Evolutionary conservation across 1,140 invertebrate species (phyloP), one percentile per base, ranked within the genome.

Genomic region (Agrilus planipennis): DNA sequence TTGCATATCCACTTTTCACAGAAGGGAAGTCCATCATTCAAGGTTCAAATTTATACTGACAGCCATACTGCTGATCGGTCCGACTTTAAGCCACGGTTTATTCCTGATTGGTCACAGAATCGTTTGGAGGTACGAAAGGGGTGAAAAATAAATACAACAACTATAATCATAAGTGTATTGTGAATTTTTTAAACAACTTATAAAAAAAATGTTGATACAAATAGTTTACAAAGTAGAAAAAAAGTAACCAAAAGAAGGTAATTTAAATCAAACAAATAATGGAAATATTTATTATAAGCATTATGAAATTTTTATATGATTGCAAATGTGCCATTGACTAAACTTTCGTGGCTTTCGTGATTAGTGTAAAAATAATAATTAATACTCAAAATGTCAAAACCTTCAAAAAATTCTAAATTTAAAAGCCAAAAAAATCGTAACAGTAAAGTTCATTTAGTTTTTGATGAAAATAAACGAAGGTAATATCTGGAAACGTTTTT

Each of bases 1-100:
- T 50, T 52, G 55, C 55, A 54, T 54, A 42, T 51, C 41, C 19
- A 40, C 63, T 64, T 68, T 63, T 45, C 48, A 60, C 67, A 67
- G 72, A 76, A 76, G 79, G 79, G 80, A 77, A 81, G 77, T 74
- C 72, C 79, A 81, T 81, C 69, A 68, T 77, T 67, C 69, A 73
- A 76, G 69, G 69, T 73, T 79, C 78, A 82, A 77, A 82, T 84
- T 79, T 84, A 84, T 84, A 84, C 80, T 84, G 80, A 79, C 79
- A 81, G 79, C 79, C 77, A 82, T 81, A 73, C 77, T 81, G 77
- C 73, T 70, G 73, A 73, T 72, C 74, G 76, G 73, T 72, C 74
- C 73, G 74, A 77, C 75, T 81, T 81, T 80, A 76, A 77, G 71
- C 68, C 69, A 64, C 65, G 65, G 67, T 72, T 69, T 68, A 49